Percentiles rank a stretch among this genome's conserved stretches.
Conservation (phyloP, 2,113 vertebrate genomes). For the Elephas maximus region DNA sequence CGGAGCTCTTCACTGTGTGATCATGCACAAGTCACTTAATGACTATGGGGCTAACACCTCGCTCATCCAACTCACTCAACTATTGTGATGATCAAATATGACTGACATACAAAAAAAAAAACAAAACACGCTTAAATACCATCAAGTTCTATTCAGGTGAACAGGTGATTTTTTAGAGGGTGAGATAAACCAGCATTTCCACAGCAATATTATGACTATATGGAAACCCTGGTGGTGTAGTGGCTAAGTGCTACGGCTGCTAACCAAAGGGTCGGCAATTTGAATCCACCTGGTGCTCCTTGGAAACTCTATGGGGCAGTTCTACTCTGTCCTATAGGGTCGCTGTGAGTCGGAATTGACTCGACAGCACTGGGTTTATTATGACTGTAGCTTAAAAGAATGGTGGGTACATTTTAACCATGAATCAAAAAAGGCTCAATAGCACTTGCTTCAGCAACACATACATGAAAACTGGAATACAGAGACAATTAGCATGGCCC, state of each 20-base stretch:
- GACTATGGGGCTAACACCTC: background rate
- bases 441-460: too few relatives aligned
- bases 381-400: conserved; percentile 1
- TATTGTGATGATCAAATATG: background rate
- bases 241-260: too few relatives aligned
- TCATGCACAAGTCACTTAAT: background rate
- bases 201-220: background rate
- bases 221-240: too few relatives aligned
- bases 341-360: too few relatives aligned
- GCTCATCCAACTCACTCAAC: conserved; percentile 4
- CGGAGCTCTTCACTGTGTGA: background rate
- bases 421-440: background rate
- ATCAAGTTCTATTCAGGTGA: background rate
- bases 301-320: too few relatives aligned
- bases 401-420: background rate
- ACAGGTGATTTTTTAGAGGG: background rate
- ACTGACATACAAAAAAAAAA: background rate
- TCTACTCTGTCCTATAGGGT: too few relatives aligned
- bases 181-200: background rate
- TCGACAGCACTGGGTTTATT: background rate
- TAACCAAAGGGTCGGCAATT: too few relatives aligned
- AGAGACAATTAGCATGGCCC: too few relatives aligned
- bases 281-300: too few relatives aligned
- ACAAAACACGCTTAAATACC: background rate
- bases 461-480: too few relatives aligned